phyloP scores from a whole-genome alignment of 2,888 invertebrate species.

The Bhutanitis thaidina region DNA sequence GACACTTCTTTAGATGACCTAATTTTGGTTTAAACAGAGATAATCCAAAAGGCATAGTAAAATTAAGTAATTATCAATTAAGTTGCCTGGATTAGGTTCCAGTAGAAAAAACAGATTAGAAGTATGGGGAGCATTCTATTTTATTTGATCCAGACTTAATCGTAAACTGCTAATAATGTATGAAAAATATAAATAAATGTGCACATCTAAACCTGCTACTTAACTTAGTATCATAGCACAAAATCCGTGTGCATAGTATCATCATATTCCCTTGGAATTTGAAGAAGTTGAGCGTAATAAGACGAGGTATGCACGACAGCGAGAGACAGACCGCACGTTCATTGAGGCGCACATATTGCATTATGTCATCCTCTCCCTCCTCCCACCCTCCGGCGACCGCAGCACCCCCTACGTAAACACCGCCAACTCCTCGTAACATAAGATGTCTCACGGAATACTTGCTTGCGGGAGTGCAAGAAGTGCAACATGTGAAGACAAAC shows the following conservation, averaged over 20 bases:
- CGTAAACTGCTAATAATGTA: too few relatives aligned
- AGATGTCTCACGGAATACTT: constrained; percentile 17
- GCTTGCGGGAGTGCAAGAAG: constrained; percentile 9
- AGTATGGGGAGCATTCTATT: too few relatives aligned
- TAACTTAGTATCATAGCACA: not conserved
- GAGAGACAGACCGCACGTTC: constrained; percentile 27
- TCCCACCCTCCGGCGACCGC: constrained; percentile 15
- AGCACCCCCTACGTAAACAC: constrained; percentile 9
- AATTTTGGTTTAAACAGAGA: too few relatives aligned
- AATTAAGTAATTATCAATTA: too few relatives aligned
- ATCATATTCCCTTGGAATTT: constrained; percentile 10
- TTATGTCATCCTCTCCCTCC: constrained; percentile 23
- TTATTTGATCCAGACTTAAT: too few relatives aligned
- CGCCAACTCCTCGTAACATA: constrained; percentile 14
- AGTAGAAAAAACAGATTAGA: too few relatives aligned
- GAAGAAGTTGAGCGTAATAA: constrained; percentile 15
- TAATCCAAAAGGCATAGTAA: too few relatives aligned
- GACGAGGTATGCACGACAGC: constrained; percentile 17
- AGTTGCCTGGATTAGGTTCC: too few relatives aligned
- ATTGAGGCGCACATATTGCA: constrained; percentile 30
- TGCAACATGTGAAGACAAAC: constrained; percentile 11
- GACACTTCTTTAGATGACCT: too few relatives aligned
- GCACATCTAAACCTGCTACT: not conserved
- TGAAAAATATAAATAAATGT: not conserved
- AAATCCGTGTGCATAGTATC: constrained; percentile 1